Evolutionary conservation across 2,797 vertebrate species (phyloP), one percentile per base, ranked within the genome.

Genomic region (Coracias cyanogaster): DNA sequence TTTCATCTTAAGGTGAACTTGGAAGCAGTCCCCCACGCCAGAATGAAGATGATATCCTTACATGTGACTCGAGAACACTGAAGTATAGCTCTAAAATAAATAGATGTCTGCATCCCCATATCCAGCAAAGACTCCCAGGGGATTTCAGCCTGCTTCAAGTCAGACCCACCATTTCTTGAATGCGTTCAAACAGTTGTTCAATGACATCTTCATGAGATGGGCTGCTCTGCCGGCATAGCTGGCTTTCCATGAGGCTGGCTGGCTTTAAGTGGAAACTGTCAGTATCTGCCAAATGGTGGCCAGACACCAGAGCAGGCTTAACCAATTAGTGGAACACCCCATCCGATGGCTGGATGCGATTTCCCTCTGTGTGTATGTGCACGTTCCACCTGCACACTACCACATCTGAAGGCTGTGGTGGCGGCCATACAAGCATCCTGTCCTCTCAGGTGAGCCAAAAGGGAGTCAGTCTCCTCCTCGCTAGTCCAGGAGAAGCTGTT

Each of bases 221-320:
- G 83, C 86, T 1, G 0, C 64, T 62, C 35, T 33, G 49, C 58
- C 5, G 4, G 48, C 94, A 77, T 88, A 95, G 91, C 87, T 95
- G 94, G 70, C 83, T 92, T 82, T 90, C 81, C 7, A 52, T 52
- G 69, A 64, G 71, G 43, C 12, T 95, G 96, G 93, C 90, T 58
- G 60, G 28, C 61, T 89, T 20, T 43, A 65, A 93, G 67, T 80
- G 88, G 95, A 96, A 97, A 94, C 70, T 82, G 37, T 84, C 66
- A 37, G 87, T 25, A 45, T 93, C 96, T 96, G 97, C 98, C 98
- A 98, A 95, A 78, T 96, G 83, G 94, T 94, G 95, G 96, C 96
- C 95, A 96, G 97, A 95, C 96, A 97, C 79, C 84, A 89, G 81
- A 96, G 90, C 95, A 97, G 97, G 92, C 96, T 97, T 96, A 82